phyloP scores from a whole-genome alignment of 2,113 vertebrate genomes.

The Coregonus clupeaformis region DNA sequence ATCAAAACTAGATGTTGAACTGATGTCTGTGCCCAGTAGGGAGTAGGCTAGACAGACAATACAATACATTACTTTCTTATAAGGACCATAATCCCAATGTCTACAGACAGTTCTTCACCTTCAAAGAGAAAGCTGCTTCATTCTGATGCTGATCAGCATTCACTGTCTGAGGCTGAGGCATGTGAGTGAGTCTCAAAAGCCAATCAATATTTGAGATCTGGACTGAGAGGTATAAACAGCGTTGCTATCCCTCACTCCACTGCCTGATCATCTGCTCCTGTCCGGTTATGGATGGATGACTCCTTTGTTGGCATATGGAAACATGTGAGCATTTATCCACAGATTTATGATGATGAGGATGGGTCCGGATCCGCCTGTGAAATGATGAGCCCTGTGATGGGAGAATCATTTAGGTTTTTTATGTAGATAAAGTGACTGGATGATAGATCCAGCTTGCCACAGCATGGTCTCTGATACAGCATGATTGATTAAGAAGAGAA shows the following conservation, averaged over 20 bases:
- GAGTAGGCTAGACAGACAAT: too few relatives aligned
- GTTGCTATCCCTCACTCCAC: conserved; percentile 9
- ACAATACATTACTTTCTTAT: too few relatives aligned
- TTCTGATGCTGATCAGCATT: not conserved
- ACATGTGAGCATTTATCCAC: conserved; percentile 13
- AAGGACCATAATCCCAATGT: too few relatives aligned
- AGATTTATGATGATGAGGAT: conserved; percentile 10
- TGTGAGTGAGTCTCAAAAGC: conserved; percentile 2
- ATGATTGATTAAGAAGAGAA: not conserved
- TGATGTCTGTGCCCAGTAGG: too few relatives aligned
- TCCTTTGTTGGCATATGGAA: conserved; percentile 16
- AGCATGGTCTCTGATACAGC: not conserved
- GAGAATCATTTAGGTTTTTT: conserved; percentile 3
- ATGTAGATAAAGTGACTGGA: not conserved
- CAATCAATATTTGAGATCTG: conserved; percentile 27
- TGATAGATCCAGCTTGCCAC: not conserved
- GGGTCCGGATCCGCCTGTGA: not conserved
- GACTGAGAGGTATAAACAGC: conserved; percentile 5
- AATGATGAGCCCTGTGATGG: conserved; percentile 17
- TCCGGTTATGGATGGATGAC: conserved; percentile 20
- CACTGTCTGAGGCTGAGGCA: conserved; percentile 7
- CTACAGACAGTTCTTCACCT: not conserved
- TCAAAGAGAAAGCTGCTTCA: not conserved
- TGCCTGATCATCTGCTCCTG: conserved; percentile 1
- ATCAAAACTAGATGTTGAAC: too few relatives aligned